Percentiles rank a stretch among this genome's conserved stretches.
These are phyloP conservation scores for Catocala nupta DNA, from an alignment of 2,888 invertebrate species.

Conservation along the genomic window DNA sequence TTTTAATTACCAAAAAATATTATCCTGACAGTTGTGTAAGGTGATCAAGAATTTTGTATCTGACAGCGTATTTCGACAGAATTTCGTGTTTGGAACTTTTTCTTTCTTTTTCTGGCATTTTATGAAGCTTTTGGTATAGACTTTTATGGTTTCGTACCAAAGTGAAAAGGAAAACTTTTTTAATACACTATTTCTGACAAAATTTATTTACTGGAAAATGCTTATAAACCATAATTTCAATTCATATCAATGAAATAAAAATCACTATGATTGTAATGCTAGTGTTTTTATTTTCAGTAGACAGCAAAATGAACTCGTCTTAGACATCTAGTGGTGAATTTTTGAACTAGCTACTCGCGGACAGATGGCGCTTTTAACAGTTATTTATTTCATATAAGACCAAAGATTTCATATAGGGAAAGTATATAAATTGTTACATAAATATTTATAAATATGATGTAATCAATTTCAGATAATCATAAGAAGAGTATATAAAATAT, in stretches of 20 bases:
- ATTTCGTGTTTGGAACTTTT: slow-evolving; percentile 77
- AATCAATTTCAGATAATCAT: no score
- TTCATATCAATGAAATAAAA: no score
- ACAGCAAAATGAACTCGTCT: neutral
- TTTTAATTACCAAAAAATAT: slow-evolving; percentile 61
- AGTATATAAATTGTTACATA: no score
- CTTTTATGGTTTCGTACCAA: slow-evolving; percentile 11
- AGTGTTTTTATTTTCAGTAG: no score
- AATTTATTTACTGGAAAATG: no score
- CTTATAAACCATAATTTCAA: no score
- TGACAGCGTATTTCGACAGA: slow-evolving; percentile 67
- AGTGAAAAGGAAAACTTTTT: neutral
- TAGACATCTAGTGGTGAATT: slow-evolving; percentile 62
- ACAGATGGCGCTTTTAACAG: slow-evolving; percentile 66
- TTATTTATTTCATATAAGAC: neutral
- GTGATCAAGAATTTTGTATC: slow-evolving; percentile 61
- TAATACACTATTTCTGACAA: no score
- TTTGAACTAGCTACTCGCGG: slow-evolving; percentile 67
- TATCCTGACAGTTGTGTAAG: slow-evolving; percentile 46
- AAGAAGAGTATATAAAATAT: no score
- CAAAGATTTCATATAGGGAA: no score
- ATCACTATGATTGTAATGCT: no score
- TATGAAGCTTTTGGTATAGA: slow-evolving; percentile 33
- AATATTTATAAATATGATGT: no score
- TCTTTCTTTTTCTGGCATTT: slow-evolving; percentile 60